phyloP scores from a whole-genome alignment of 1,140 invertebrate species.

The Philotrypesis tridentata region DNA sequence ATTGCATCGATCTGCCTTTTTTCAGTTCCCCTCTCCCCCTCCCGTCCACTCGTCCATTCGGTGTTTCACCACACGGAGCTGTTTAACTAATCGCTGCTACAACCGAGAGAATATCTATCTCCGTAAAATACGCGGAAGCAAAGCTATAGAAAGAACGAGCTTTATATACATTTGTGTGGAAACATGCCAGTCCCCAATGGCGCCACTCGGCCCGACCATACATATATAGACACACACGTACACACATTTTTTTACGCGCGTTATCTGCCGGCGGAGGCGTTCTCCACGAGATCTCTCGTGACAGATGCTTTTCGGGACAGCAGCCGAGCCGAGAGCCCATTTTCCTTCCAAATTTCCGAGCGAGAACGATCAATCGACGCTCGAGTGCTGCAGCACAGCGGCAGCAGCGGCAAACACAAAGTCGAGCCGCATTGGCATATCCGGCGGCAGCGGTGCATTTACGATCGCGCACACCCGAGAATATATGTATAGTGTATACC shows the following conservation, averaged over 20 bases:
- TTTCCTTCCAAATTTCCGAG: background rate
- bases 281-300: background rate
- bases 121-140: constrained; percentile 46
- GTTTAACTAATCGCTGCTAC: constrained; percentile 67
- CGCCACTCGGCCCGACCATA: constrained; percentile 46
- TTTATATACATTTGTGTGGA: constrained; percentile 56
- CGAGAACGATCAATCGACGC: too few relatives aligned
- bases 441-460: background rate
- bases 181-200: constrained; percentile 53
- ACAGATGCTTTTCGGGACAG: background rate
- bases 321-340: too few relatives aligned
- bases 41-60: constrained; percentile 54
- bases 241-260: constrained; percentile 21
- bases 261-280: background rate
- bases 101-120: constrained; percentile 61
- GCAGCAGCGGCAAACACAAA: too few relatives aligned
- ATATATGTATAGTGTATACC: too few relatives aligned
- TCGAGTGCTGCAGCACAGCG: too few relatives aligned
- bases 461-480: too few relatives aligned
- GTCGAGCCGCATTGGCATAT: too few relatives aligned
- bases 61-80: constrained; percentile 54
- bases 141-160: constrained; percentile 45
- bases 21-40: constrained; percentile 41
- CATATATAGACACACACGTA: too few relatives aligned
- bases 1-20: constrained; percentile 64